A percentile compares a stretch with the other conserved stretches of the same genome.
These are phyloP conservation scores for Maconellicoccus hirsutus DNA, from an alignment of 1,140 invertebrate genomes.

Conservation along the genomic window DNA sequence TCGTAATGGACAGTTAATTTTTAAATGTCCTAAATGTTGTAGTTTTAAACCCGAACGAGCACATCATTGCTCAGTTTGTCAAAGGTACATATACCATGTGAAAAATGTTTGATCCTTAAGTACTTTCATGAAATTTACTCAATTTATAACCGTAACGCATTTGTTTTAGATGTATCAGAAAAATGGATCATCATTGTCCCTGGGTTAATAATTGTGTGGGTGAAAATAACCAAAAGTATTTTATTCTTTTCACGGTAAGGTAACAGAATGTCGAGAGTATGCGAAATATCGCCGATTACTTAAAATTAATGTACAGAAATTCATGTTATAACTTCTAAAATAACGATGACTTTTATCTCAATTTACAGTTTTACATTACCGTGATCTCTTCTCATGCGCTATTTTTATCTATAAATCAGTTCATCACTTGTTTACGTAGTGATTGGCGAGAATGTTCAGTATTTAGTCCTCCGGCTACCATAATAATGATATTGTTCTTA, in stretches of 20 bases:
- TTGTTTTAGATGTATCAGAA: slow-evolving; percentile 70
- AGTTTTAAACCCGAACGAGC: slow-evolving; percentile 97
- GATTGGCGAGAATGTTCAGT: slow-evolving; percentile 92
- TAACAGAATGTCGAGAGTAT: no score
- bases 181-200: slow-evolving; percentile 99
- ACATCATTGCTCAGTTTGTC: slow-evolving; percentile 96
- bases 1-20: slow-evolving; percentile 84
- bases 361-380: slow-evolving; percentile 91
- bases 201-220: slow-evolving; percentile 99
- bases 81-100: slow-evolving; percentile 51
- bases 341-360: no score
- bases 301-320: no score
- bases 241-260: slow-evolving; percentile 93
- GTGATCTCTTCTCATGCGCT: slow-evolving; percentile 88
- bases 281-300: no score
- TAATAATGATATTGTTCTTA: slow-evolving; percentile 87
- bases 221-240: slow-evolving; percentile 99
- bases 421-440: slow-evolving; percentile 80
- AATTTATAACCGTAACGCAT: no score
- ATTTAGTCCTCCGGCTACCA: slow-evolving; percentile 88
- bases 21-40: slow-evolving; percentile 97
- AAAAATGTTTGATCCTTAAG: no score
- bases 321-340: no score
- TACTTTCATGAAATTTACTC: no score
- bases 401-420: slow-evolving; percentile 83